Evolutionary conservation across 2,797 vertebrate species (phyloP), one percentile per base, ranked within the genome.

Genomic region (Crax fasciolata): DNA sequence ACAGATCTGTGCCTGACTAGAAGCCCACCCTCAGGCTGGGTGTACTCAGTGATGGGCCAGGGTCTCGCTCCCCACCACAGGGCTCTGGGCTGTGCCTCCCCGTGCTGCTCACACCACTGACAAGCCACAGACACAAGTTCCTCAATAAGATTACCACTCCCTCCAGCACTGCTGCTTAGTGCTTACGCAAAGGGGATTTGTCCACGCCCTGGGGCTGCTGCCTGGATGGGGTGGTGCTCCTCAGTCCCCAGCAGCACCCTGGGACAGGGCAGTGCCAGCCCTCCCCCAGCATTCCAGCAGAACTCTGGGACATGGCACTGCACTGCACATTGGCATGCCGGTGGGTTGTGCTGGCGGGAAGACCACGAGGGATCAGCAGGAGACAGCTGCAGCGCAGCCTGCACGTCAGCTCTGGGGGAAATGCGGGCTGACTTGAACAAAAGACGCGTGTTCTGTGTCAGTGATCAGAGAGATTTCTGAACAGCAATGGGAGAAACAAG

Each of bases 151-250:
- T 94, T 96, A 94, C 0, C 5, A 84, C 27, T 49, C 32, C 65
- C 30, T 89, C 73, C 89, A 65, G 88, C 66, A 57, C 43, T 0
- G 27, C 61, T 85, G 85, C 85, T 85, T n/a, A 94, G 57, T 4
- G 44, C 17, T 93, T 70, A 90, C 12, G 38, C 68, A 96, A 77
- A 20, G 3, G 39, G 81, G 93, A 92, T 94, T 96, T 94, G 66
- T 54, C 39, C 81, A 84, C 81, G 80, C 67, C 74, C 71, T 59
- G 1, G 28, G 54, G 68, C 78, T 89, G 62, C 46, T 77, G 27
- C 35, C 44, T 14, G 55, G 18, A 75, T 20, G 12, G 11, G 39
- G 51, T 0, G 9, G 52, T 23, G 28, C 66, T 86, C 54, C 74
- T 10, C 2, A 17, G 2, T 5, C 41, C 30, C 32, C 25, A 46